Evolutionary conservation across 2,113 vertebrate genomes (phyloP).

Genomic region (Noctilio leporinus): DNA sequence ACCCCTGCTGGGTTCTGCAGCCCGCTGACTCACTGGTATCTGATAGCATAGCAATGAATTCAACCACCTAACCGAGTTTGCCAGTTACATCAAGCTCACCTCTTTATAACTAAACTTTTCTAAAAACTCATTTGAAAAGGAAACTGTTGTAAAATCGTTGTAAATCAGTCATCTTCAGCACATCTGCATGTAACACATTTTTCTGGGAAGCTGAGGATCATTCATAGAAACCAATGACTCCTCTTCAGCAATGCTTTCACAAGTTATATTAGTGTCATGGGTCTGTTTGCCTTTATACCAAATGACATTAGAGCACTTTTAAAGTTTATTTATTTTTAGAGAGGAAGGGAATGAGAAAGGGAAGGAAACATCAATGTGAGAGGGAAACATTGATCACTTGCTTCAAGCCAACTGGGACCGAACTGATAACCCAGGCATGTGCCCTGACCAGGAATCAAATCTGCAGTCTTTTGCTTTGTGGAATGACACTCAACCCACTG

Average conservation of each 20-base stretch:
- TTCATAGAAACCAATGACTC: neutral
- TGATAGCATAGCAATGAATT: neutral
- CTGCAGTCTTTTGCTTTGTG: no score
- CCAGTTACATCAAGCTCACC: neutral
- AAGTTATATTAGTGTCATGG: neutral
- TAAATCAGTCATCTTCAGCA: neutral
- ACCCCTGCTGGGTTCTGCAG: neutral
- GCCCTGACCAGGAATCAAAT: no score
- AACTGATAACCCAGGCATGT: neutral
- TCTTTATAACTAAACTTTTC: neutral
- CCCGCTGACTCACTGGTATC: neutral
- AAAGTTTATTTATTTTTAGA: neutral
- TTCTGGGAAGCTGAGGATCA: neutral
- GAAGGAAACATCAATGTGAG: no score
- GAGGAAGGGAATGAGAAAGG: no score
- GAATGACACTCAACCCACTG: neutral
- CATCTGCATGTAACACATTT: neutral
- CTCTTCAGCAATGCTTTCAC: neutral
- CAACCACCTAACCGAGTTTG: neutral
- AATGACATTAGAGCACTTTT: neutral
- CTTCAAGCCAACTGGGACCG: no score
- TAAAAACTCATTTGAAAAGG: neutral
- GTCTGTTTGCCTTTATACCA: neutral
- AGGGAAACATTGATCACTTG: no score
- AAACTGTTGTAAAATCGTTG: slow-evolving; percentile 7